phyloP scores from a whole-genome alignment of 92 coral and sea anemone genomes.

The Zoanthus sansibaricus region DNA sequence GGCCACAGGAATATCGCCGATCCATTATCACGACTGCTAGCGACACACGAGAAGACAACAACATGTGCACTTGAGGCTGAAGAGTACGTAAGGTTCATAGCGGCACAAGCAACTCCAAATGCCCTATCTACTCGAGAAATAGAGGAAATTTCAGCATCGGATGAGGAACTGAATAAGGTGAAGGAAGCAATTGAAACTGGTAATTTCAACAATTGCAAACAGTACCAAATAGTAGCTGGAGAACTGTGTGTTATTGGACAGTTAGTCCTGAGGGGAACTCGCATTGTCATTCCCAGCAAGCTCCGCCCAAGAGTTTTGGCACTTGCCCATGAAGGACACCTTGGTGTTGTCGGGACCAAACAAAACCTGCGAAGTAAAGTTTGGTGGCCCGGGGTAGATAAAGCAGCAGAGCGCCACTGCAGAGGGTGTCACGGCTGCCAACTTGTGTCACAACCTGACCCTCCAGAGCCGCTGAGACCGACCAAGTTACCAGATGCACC shows the following conservation, averaged over 20 bases:
- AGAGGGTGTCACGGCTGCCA: not conserved
- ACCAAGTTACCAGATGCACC: too few relatives aligned
- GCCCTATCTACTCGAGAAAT: conserved; percentile 56
- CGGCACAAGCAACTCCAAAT: conserved; percentile 46
- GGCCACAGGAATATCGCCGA: conserved; percentile 44
- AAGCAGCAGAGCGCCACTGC: conserved; percentile 65
- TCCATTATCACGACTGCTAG: conserved; percentile 34
- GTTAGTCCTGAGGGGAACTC: conserved; percentile 56
- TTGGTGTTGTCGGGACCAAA: conserved; percentile 61
- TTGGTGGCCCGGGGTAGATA: conserved; percentile 66
- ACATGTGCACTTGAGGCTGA: conserved; percentile 24
- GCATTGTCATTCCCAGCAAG: conserved; percentile 58
- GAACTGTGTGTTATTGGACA: conserved; percentile 52
- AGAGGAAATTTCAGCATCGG: conserved; percentile 50
- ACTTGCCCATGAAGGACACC: conserved; percentile 61
- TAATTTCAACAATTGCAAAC: conserved; percentile 43
- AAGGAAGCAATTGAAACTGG: conserved; percentile 30
- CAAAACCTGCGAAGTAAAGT: conserved; percentile 61
- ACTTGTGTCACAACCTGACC: too few relatives aligned
- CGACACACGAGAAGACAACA: not conserved
- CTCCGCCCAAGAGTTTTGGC: conserved; percentile 40
- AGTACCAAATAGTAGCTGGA: conserved; percentile 50
- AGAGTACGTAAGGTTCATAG: conserved; percentile 53
- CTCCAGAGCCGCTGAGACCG: too few relatives aligned
- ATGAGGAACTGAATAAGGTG: conserved; percentile 53